phyloP scores from a whole-genome alignment of 2,888 invertebrate genomes.

The Acrobasis suavella region DNA sequence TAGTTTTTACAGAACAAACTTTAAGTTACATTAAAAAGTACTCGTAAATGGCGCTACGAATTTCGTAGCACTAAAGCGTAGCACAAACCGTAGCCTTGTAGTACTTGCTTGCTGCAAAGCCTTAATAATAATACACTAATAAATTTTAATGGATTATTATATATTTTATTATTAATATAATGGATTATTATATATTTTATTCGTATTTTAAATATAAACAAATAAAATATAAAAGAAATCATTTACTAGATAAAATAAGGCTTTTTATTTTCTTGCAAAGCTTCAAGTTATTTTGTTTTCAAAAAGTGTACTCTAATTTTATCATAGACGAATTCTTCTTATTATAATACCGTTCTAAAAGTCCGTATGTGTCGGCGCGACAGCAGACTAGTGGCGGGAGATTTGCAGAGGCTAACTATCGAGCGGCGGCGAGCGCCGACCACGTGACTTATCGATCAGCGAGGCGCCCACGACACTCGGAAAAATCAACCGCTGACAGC shows the following conservation, averaged over 20 bases:
- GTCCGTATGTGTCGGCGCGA: conserved; percentile 9
- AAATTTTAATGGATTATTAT: too few relatives aligned
- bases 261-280: too few relatives aligned
- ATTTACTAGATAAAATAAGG: too few relatives aligned
- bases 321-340: too few relatives aligned
- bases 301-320: too few relatives aligned
- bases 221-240: too few relatives aligned
- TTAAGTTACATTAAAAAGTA: too few relatives aligned
- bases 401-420: conserved; percentile 74
- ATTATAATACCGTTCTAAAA: background rate
- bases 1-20: too few relatives aligned
- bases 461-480: conserved; percentile 78
- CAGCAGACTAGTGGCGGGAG: conserved; percentile 64
- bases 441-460: conserved; percentile 83
- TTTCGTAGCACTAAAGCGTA: conserved; percentile 7
- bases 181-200: background rate
- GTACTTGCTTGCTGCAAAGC: background rate
- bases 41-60: conserved; percentile 13
- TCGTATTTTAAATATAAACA: too few relatives aligned
- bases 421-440: conserved; percentile 63
- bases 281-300: too few relatives aligned
- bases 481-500: conserved; percentile 83
- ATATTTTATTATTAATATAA: too few relatives aligned
- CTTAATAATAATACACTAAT: too few relatives aligned
- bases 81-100: background rate